A percentile compares a stretch with the other conserved stretches of the same genome.
Conservation (phyloP, 2,888 invertebrate genomes). For the Epicampocera succincta region DNA sequence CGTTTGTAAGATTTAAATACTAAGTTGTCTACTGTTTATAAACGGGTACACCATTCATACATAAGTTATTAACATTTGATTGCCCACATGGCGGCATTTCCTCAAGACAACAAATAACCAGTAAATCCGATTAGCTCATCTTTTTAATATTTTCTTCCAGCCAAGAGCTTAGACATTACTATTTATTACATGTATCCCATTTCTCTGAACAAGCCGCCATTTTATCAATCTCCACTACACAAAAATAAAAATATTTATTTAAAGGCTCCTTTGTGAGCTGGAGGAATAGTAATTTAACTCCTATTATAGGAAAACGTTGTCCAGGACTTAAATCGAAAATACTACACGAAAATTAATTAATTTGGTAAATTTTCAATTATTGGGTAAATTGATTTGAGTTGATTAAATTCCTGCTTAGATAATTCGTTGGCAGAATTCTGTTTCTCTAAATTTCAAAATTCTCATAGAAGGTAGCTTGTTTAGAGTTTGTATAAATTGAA, state of each 20-base stretch:
- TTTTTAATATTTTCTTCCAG: constrained; percentile 32
- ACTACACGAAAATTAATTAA: no score
- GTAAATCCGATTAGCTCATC: constrained; percentile 63
- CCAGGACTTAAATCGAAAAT: no score
- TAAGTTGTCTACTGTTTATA: constrained; percentile 7
- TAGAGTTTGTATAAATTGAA: no score
- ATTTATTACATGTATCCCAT: background rate
- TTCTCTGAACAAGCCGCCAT: constrained; percentile 9
- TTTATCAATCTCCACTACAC: background rate
- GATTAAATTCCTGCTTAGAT: no score
- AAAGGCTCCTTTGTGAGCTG: background rate
- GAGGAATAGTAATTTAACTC: no score
- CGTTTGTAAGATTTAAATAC: constrained; percentile 17
- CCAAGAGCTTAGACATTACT: constrained; percentile 14
- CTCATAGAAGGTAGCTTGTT: no score
- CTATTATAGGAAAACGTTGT: no score
- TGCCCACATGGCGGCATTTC: constrained; percentile 60
- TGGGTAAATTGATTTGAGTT: no score
- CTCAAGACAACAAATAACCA: constrained; percentile 57
- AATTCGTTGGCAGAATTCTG: no score
- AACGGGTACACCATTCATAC: constrained; percentile 4
- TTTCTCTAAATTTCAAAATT: no score
- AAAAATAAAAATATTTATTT: background rate
- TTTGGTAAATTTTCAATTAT: no score
- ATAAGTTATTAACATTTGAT: constrained; percentile 26